phyloP scores from a whole-genome alignment of 1,140 invertebrate species.

The Euwallacea fornicatus region DNA sequence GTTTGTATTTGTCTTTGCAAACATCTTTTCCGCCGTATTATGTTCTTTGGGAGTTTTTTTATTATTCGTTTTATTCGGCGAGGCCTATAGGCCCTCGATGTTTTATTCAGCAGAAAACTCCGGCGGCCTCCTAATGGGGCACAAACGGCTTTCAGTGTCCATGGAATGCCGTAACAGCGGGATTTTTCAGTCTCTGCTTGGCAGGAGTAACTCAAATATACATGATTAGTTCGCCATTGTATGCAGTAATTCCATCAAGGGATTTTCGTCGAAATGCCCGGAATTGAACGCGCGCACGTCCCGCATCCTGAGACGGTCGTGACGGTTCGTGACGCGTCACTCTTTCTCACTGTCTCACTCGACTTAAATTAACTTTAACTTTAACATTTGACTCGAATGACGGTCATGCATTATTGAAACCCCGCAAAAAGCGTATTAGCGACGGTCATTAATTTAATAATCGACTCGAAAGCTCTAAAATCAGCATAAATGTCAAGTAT shows the following conservation, averaged over 20 bases:
- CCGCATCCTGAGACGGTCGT: too few relatives aligned
- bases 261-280: too few relatives aligned
- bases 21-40: not conserved
- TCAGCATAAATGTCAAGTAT: not conserved
- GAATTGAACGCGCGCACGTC: too few relatives aligned
- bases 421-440: not conserved
- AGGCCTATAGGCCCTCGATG: slow-evolving; percentile 1
- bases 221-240: too few relatives aligned
- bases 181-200: too few relatives aligned
- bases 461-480: not conserved
- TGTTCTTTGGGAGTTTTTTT: not conserved
- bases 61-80: slow-evolving; percentile 1
- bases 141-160: too few relatives aligned
- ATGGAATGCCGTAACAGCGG: too few relatives aligned
- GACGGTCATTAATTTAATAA: not conserved
- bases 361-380: not conserved
- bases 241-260: too few relatives aligned
- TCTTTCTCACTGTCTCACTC: not conserved
- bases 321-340: not conserved
- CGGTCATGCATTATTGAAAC: not conserved
- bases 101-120: slow-evolving; percentile 2
- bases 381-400: too few relatives aligned
- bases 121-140: too few relatives aligned
- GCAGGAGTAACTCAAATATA: too few relatives aligned
- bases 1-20: not conserved